Base-by-base conservation (phyloP, 2,113 vertebrate species). In the Tupaia tana region DNA sequence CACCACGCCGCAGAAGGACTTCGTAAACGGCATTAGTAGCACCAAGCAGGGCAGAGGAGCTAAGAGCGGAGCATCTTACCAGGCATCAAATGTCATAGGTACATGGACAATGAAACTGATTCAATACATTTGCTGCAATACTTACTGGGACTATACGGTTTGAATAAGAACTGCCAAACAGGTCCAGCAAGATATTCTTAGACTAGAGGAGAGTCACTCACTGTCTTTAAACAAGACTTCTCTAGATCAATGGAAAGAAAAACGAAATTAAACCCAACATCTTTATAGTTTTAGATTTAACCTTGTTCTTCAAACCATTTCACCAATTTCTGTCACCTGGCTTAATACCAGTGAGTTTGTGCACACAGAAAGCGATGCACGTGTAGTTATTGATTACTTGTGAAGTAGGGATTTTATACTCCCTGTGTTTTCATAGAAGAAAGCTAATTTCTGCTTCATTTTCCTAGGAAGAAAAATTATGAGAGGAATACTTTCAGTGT, bases 91-190 rank as follows among this genome's bases (percentile, higher is more conserved):
- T 84, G 87, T 43, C 74, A 71, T 0, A 58, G 2, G 31, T 20
- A 56, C 24, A 69, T 79, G 18, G 71, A 92, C 78, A 74, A 75
- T 79, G 15, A 27, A 92, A 87, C 14, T 59, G 58, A 59, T 59
- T 83, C 66, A 88, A 73, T 91, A 63, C 69, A 9, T 54, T 73
- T 67, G 81, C 59, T 81, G 83, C 71, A 82, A 92, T 82, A 83
- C 6, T 78, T 84, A 77, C 14, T 16, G 58, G 12, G 58, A 74
- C 81, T 93, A 58, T 61, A 80, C 59, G 3, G 18, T 89, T 78
- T 83, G 92, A 91, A 86, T 73, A 70, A 91, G 14, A 90, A 85
- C 85, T 89, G 89, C 25, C 25, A 88, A 89, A 67, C 66, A 83
- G 31, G 63, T 22, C 73, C 20, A 10, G 75, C 70, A 92, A 80